Evolutionary conservation across 2,113 vertebrate species (phyloP), one percentile per base, ranked within the genome.

Genomic region (Tauraco erythrolophus): DNA sequence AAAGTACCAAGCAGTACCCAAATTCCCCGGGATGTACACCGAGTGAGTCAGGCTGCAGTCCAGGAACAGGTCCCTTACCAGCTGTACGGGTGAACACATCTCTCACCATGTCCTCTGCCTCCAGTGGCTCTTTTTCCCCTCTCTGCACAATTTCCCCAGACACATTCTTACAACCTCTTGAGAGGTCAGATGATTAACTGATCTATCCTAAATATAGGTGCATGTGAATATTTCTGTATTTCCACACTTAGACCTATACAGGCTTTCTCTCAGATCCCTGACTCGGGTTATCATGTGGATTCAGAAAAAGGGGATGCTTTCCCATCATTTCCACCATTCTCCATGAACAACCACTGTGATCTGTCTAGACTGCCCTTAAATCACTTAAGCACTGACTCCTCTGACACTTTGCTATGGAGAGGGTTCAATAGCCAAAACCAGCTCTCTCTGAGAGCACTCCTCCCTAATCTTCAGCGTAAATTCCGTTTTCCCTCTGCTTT

Each of bases 61-160:
- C 51, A 28, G 0, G 1, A 78, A 23, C n/a, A 6, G 7, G 57
- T 64, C 33, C 39, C n/a, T 60, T 53, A 27, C 3, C 76, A 87
- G n/a, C 15, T 1, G 0, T 7, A 14, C 0, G 0, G 22, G 25
- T 19, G 39, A 88, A 62, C 27, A 19, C 14, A 43, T 57, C 35
- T 77, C 54, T 53, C 37, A 61, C 33, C 30, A 23, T 4, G 43
- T 71, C 33, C 48, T 84, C 65, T 51, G 56, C 33, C 24, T 66
- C 61, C 78, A 72, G 45, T 1, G 1, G 25, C 64, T 53, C 41
- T 70, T 84, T 51, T 60, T 74, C 8, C 51, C 6, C 35, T 69
- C 33, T 39, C 72, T 56, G 27, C 48, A 39, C 25, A 3, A 11
- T 71, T 68, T 87, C 45, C 51, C n/a, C 35, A 51, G n/a, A 57